These are phyloP conservation scores for Acrobeloides nanus DNA, from an alignment of 2,888 invertebrate genomes.

Conservation along the genomic window DNA sequence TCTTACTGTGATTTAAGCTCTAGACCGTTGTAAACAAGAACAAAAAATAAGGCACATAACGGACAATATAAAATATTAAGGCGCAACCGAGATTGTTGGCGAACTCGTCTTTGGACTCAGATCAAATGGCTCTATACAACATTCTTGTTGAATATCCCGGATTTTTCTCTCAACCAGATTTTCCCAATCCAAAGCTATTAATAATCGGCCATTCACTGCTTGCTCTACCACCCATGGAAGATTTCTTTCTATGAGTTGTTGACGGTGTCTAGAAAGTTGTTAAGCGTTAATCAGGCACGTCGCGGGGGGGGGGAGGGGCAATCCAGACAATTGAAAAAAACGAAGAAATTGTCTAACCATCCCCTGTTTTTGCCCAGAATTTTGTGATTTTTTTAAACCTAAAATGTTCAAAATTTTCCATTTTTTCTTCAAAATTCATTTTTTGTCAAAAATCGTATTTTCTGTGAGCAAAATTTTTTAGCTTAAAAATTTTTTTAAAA, in stretches of 20 bases:
- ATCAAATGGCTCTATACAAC: conserved; percentile 17
- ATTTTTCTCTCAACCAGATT: conserved; percentile 36
- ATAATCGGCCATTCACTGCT: conserved; percentile 33
- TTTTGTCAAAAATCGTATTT: too few species aligned
- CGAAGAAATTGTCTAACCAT: too few species aligned
- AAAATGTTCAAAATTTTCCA: too few species aligned
- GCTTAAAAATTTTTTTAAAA: neutral
- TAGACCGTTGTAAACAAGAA: neutral
- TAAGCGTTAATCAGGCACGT: too few species aligned
- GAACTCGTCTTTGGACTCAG: too few species aligned
- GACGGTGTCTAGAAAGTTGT: conserved; percentile 40
- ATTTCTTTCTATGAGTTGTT: conserved; percentile 28
- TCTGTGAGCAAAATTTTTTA: too few species aligned
- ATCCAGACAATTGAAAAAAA: too few species aligned
- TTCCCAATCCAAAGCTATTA: conserved; percentile 47
- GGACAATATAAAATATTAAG: neutral
- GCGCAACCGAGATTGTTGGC: neutral
- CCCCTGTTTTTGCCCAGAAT: too few species aligned
- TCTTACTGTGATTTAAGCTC: too few species aligned
- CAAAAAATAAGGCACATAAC: neutral
- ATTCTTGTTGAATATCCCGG: conserved; percentile 30
- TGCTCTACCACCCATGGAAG: conserved; percentile 45
- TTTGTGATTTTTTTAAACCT: too few species aligned
- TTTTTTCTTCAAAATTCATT: too few species aligned
- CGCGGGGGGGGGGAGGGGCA: too few species aligned